Evolutionary conservation across 2,888 invertebrate species (phyloP).

Genomic region (Drosophila suboccidentalis): DNA sequence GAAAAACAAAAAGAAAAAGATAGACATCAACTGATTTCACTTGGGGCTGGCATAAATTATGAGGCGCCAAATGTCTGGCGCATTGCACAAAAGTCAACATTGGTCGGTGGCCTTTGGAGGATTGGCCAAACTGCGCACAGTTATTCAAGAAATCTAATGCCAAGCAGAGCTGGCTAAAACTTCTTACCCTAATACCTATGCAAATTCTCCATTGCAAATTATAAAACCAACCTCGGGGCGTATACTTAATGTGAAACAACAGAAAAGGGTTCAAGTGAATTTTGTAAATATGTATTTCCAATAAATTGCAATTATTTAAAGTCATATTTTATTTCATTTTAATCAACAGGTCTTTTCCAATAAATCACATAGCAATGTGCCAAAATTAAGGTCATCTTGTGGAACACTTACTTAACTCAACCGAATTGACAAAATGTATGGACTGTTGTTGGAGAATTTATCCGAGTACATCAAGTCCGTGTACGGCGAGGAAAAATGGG

Average conservation of each 20-base stretch:
- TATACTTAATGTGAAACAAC: constrained; percentile 14
- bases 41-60: constrained; percentile 46
- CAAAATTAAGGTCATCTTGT: background rate
- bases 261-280: background rate
- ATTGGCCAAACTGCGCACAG: constrained; percentile 45
- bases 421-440: constrained; percentile 91
- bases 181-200: background rate
- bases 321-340: background rate
- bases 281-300: background rate
- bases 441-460: constrained; percentile 96
- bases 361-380: constrained; percentile 13
- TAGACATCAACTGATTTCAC: constrained; percentile 33
- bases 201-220: constrained; percentile 10
- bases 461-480: constrained; percentile 95
- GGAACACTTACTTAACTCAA: background rate
- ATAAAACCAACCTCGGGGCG: constrained; percentile 7
- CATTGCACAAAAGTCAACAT: constrained; percentile 55
- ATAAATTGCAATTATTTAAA: background rate
- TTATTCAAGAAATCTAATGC: constrained; percentile 56
- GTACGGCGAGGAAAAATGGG: constrained; percentile 98
- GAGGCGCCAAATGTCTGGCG: constrained; percentile 51
- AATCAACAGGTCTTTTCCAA: constrained; percentile 14
- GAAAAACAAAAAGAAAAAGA: constrained; percentile 10
- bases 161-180: constrained; percentile 47
- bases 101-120: constrained; percentile 11